Conservation (phyloP, 2,797 vertebrate genomes). For the Lateolabrax maculatus region DNA sequence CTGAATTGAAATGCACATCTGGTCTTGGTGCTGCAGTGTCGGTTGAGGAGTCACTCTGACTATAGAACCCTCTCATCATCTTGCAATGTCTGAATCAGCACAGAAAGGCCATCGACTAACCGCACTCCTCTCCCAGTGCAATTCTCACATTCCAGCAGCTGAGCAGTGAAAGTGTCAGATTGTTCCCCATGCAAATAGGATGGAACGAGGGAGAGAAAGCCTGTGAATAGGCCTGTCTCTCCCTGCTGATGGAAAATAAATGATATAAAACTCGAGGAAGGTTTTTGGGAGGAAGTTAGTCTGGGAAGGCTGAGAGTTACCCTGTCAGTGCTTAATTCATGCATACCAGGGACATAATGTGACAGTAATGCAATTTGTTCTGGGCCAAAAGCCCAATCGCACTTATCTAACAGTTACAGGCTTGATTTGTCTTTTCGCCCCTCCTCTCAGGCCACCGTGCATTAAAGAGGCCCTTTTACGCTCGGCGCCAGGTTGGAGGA, state of each 20-base stretch:
- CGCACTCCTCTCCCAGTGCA: conserved; percentile 64
- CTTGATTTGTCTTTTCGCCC: conserved; percentile 72
- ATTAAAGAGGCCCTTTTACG: conserved; percentile 69
- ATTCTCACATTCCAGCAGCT: conserved; percentile 72
- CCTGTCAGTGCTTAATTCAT: conserved; percentile 79
- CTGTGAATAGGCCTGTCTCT: conserved; percentile 52
- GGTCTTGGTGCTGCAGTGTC: conserved; percentile 46
- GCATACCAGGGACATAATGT: conserved; percentile 81
- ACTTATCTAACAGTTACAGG: conserved; percentile 79
- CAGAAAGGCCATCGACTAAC: conserved; percentile 69
- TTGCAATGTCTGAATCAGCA: conserved; percentile 74
- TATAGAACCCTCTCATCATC: conserved; percentile 62
- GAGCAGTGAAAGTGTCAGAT: conserved; percentile 73
- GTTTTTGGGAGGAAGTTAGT: conserved; percentile 55
- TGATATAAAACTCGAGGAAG: conserved; percentile 43
- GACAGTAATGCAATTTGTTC: conserved; percentile 85
- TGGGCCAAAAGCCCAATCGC: conserved; percentile 81
- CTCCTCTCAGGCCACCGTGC: conserved; percentile 64
- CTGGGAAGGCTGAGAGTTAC: conserved; percentile 54
- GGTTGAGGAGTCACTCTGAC: conserved; percentile 67
- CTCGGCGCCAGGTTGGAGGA: conserved; percentile 71
- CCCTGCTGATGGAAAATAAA: conserved; percentile 57
- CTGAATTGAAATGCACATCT: conserved; percentile 69
- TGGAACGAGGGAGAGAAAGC: conserved; percentile 45
- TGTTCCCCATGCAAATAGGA: conserved; percentile 77